A percentile compares a stretch with the other conserved stretches of the same genome.
These are phyloP conservation scores for Paralichthys olivaceus DNA, from an alignment of 2,113 vertebrate genomes.

Conservation along the genomic window DNA sequence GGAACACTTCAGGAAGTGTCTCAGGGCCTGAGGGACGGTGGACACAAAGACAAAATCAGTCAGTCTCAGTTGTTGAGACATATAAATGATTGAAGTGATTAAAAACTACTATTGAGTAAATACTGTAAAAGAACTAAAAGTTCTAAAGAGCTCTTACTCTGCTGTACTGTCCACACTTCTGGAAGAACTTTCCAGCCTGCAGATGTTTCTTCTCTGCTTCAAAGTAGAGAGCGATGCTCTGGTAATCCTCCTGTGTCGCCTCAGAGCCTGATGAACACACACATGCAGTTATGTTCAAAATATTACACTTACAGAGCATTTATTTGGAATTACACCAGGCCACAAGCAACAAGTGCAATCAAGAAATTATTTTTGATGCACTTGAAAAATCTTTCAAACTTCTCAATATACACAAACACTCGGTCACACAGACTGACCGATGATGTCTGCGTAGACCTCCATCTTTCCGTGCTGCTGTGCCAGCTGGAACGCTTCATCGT, in stretches of 20 bases:
- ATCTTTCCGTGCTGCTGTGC: slow-evolving; percentile 97
- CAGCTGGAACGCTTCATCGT: slow-evolving; percentile 96
- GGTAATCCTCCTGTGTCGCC: slow-evolving; percentile 92
- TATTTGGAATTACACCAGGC: neutral
- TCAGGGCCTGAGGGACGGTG: slow-evolving; percentile 87
- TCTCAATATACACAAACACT: neutral
- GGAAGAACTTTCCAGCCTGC: slow-evolving; percentile 95
- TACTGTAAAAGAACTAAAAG: neutral
- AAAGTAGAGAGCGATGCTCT: slow-evolving; percentile 97
- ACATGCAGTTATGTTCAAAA: neutral
- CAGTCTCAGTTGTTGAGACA: neutral
- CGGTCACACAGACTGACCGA: slow-evolving; percentile 85
- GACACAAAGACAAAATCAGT: neutral
- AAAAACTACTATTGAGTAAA: neutral
- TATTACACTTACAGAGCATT: neutral
- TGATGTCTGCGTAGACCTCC: slow-evolving; percentile 97
- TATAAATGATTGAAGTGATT: neutral
- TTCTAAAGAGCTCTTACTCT: slow-evolving; percentile 82
- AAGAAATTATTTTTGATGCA: neutral
- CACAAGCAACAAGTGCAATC: neutral
- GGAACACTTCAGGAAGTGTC: slow-evolving; percentile 94
- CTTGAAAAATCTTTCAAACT: neutral
- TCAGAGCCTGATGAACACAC: slow-evolving; percentile 85
- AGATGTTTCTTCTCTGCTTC: slow-evolving; percentile 96
- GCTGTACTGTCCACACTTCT: slow-evolving; percentile 93